A percentile compares a stretch with the other conserved stretches of the same genome.
phyloP scores from a whole-genome alignment of 2,113 vertebrate species.

The Addax nasomaculatus region DNA sequence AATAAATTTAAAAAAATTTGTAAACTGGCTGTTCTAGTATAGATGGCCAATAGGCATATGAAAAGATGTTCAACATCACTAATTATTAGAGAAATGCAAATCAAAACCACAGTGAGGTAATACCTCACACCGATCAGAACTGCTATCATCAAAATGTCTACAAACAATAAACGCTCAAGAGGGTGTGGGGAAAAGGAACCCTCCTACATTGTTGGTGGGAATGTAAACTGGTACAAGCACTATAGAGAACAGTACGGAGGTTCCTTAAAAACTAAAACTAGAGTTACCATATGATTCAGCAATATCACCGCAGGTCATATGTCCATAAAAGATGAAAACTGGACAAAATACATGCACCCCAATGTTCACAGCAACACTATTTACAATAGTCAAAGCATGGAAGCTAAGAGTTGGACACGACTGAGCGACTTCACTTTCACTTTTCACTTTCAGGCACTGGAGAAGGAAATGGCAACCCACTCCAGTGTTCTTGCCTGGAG shows the following conservation, averaged over 20 bases:
- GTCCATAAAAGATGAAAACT: background rate
- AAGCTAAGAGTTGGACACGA: accelerated
- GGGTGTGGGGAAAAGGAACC: background rate
- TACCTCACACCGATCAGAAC: background rate
- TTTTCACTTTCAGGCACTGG: too few species aligned
- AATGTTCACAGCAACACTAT: background rate
- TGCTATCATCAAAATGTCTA: background rate
- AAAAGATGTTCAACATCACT: background rate
- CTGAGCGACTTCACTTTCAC: too few species aligned
- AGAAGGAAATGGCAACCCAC: too few species aligned
- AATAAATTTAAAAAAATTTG: background rate
- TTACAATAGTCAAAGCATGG: background rate
- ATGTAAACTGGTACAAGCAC: background rate
- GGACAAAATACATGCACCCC: background rate
- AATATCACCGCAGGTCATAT: background rate
- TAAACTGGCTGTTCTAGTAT: background rate
- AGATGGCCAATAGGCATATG: background rate
- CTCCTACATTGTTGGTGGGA: background rate
- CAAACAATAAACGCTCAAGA: background rate
- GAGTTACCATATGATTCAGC: background rate
- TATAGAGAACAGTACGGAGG: background rate
- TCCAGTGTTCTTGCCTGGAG: too few species aligned
- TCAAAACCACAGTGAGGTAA: background rate
- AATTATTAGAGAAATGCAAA: background rate
- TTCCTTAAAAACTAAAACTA: background rate